Evolutionary conservation across 1,140 invertebrate species (phyloP), one percentile per base, ranked within the genome.

Genomic region (Monochamus saltuarius): DNA sequence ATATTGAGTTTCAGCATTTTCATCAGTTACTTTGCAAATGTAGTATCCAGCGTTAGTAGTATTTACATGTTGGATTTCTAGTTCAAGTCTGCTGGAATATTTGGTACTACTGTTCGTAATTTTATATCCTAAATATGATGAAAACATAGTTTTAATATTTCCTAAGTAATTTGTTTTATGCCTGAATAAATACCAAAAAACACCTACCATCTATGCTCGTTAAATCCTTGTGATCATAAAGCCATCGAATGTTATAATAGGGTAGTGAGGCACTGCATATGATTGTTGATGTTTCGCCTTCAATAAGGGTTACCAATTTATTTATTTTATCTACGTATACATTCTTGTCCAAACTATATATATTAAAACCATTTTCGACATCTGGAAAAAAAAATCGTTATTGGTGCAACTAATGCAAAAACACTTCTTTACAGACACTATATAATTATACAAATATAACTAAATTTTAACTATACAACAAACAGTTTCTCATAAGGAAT

Each of bases 191-290:
- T n/a, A n/a, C n/a, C n/a, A n/a, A n/a, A n/a, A n/a, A n/a, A 59
- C 16, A 17, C 22, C 51, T 60, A 69, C 62, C 45, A 40, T 67
- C 40, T n/a, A 56, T 50, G 17, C 14, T 16, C 19, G 59, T n/a
- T 16, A 64, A 14, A 17, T 45, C 35, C 47, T 64, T 35, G 42
- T 60, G 29, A 8, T 61, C 50, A n/a, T 36, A 40, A 13, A 62
- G 52, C 37, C 59, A 49, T 39, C 36, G 14, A 11, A 67, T 2
- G 14, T 58, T 16, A 6, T 17, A 51, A 35, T 78, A 84, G 64
- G 83, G 19, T 79, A n/a, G 71, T 1, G 83, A 78, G 2, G 80
- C 84, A 3, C 77, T 80, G 66, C 85, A 87, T 7, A 73, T 78
- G 1, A 85, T 49, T 19, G 65, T 72, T 2, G 83, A 40, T 45